Evolutionary conservation across 2,113 vertebrate species (phyloP), one percentile per base, ranked within the genome.

Genomic region (Labeo catla): DNA sequence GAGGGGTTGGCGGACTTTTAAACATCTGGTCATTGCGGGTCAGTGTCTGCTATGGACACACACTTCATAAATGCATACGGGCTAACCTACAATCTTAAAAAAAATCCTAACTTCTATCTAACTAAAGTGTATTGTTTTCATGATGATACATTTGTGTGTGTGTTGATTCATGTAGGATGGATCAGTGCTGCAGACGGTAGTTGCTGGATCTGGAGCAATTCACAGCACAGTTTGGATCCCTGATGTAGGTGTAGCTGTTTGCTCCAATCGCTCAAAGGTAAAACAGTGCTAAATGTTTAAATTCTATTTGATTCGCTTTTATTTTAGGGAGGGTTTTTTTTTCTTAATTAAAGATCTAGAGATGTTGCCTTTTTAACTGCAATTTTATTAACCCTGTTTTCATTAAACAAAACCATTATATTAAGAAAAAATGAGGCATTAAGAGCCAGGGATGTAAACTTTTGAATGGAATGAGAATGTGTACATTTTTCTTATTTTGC

Each of bases 1-100:
- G 98, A 82, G 98, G 97, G 57, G 95, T 97, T 2, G 98, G 98
- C 8, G 98, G 98, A 5, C 97, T 99, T 84, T 95, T 99, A 95
- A 99, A 99, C 93, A 96, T 99, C 93, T 99, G 98, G 98, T 99
- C 98, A 68, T 93, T 99, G 76, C 93, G 95, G 96, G 98, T 99
- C 92, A 96, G 96, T 88, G 97, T 99, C 93, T 96, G 95, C 81
- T 49, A 52, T 45, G 6, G 8, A 73, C 13, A 39, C 34, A 50
- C 10, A 28, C 13, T 23, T 54, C 45, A 45, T 39, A 82, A 57
- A 28, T 7, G 21, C 39, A 70, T 13, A 50, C 45, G 65, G 23
- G 13, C 77, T n/a, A 63, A 45, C 28, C 4, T 36, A 1, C 49
- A 78, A 36, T 78, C 15, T 13, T 10, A 54, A 77, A 8, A 23